These are phyloP conservation scores for Crotalus tigris DNA, from an alignment of 2,113 vertebrate genomes.

Conservation along the genomic window DNA sequence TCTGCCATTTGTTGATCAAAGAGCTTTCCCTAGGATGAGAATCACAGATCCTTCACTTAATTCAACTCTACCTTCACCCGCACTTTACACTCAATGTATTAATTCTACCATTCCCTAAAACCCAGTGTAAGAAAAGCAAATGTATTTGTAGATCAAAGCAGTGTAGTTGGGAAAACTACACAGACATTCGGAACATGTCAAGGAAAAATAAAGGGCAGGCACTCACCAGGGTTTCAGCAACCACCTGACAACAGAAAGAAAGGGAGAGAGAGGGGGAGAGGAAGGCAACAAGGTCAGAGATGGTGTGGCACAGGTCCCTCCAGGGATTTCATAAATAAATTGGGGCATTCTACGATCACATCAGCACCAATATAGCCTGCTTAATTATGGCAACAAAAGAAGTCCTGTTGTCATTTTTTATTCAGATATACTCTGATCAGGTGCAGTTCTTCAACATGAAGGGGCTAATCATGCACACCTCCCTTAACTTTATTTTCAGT, in stretches of 20 bases:
- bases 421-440: background rate
- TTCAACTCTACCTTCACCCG: background rate
- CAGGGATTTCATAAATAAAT: background rate
- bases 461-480: background rate
- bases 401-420: background rate
- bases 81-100: background rate
- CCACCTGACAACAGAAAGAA: conserved; percentile 69
- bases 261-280: conserved; percentile 54
- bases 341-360: background rate
- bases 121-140: background rate
- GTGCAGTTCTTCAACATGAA: background rate
- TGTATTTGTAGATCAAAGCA: background rate
- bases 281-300: conserved; percentile 68
- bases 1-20: background rate
- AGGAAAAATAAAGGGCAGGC: conserved; percentile 26
- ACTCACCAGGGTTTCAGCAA: conserved; percentile 82
- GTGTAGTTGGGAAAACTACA: background rate
- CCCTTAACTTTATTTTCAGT: background rate
- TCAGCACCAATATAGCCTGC: background rate
- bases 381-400: conserved; percentile 8
- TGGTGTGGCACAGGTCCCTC: conserved; percentile 22
- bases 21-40: background rate
- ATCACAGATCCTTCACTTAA: background rate
- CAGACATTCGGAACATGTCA: background rate
- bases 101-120: background rate